Conservation (phyloP, 2,888 invertebrate genomes). For the Megaustenia siamemsis region DNA sequence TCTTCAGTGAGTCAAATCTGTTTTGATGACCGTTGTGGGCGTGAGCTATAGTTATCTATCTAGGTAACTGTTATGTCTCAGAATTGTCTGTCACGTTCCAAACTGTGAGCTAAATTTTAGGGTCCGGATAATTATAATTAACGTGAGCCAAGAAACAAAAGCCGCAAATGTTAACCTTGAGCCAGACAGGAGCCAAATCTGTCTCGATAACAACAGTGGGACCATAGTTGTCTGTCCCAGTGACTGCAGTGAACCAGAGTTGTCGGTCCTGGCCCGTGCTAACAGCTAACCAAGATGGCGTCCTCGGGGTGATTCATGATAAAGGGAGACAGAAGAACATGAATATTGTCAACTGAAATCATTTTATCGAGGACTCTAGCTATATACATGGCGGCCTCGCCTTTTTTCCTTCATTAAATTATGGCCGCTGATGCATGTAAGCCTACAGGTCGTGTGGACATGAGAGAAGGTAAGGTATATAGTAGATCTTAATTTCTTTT, state of each 20-base stretch:
- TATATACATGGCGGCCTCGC: slow-evolving; percentile 13
- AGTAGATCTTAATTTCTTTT: too few species aligned
- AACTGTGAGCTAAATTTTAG: neutral
- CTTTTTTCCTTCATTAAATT: neutral
- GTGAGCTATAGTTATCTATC: too few species aligned
- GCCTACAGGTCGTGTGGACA: slow-evolving; percentile 45
- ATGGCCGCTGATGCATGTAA: slow-evolving; percentile 53
- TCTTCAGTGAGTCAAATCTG: too few species aligned
- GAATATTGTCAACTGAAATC: neutral
- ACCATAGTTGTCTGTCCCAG: neutral
- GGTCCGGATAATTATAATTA: too few species aligned
- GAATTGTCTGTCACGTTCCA: too few species aligned
- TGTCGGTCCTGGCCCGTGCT: neutral
- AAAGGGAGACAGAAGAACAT: neutral
- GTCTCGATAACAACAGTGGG: neutral
- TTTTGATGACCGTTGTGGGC: too few species aligned
- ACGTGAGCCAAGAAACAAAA: neutral
- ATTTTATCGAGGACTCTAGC: neutral
- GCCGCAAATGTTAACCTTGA: too few species aligned
- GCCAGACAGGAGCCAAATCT: neutral
- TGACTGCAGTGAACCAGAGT: neutral
- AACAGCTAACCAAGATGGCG: slow-evolving; percentile 46
- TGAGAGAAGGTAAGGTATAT: slow-evolving; percentile 48
- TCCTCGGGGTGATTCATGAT: slow-evolving; percentile 23
- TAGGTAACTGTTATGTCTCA: too few species aligned